Percentiles rank a stretch among this genome's conserved stretches.
phyloP scores from a whole-genome alignment of 1,140 invertebrate species.

The Pseudachorutes palmiensis region DNA sequence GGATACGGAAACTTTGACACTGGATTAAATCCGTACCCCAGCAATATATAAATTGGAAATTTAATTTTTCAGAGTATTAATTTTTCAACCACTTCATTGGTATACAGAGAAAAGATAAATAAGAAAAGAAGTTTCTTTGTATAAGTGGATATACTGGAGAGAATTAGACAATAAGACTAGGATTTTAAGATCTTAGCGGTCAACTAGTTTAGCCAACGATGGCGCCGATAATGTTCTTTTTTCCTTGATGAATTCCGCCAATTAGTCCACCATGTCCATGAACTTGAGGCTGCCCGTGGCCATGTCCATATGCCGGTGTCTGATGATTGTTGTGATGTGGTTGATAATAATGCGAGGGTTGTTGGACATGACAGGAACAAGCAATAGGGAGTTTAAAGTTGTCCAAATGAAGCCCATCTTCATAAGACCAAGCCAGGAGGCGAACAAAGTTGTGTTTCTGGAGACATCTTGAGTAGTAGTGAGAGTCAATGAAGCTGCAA shows the following conservation, averaged over 20 bases:
- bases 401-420: constrained; percentile 39
- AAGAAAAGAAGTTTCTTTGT: no score
- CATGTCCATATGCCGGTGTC: constrained; percentile 4
- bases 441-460: constrained; percentile 40
- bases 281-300: neutral
- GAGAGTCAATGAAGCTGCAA: constrained; percentile 35
- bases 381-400: constrained; percentile 40
- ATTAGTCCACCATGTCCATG: neutral
- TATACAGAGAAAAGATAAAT: no score
- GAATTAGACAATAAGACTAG: no score
- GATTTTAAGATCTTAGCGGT: no score
- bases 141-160: no score
- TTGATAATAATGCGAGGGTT: constrained; percentile 26
- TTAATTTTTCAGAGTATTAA: no score
- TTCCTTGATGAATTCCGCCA: neutral
- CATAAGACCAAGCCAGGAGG: constrained; percentile 38
- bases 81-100: no score
- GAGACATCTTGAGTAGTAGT: constrained; percentile 35
- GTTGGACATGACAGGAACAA: constrained; percentile 34
- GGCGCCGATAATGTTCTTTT: neutral
- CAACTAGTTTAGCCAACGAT: neutral
- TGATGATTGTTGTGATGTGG: constrained; percentile 16
- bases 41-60: no score
- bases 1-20: neutral
- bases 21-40: neutral